A percentile compares a stretch with the other conserved stretches of the same genome.
These are phyloP conservation scores for Agapornis canus DNA, from an alignment of 2,797 vertebrate genomes.

Conservation along the genomic window DNA sequence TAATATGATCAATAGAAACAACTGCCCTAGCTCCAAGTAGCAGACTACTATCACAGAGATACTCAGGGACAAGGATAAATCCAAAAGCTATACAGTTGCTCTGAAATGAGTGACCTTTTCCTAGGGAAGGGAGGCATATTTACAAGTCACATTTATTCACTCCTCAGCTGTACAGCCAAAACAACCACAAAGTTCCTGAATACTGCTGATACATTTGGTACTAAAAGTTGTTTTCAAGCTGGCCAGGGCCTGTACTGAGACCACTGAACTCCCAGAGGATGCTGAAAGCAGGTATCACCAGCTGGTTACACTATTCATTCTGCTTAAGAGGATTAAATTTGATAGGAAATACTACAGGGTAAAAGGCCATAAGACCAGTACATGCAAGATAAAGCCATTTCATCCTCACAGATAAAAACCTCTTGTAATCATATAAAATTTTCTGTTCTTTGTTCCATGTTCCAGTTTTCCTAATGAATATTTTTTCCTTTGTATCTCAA, in stretches of 20 bases:
- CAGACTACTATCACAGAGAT: neutral
- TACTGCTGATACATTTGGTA: neutral
- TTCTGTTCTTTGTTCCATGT: neutral
- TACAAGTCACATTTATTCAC: neutral
- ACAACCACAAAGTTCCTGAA: neutral
- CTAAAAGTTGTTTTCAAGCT: neutral
- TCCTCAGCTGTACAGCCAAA: neutral
- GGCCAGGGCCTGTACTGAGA: neutral
- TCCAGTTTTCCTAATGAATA: neutral
- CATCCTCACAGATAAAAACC: neutral
- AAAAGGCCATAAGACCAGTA: neutral
- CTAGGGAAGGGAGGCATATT: neutral
- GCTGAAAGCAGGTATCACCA: neutral
- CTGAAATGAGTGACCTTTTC: neutral
- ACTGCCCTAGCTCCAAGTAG: neutral
- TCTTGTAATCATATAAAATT: neutral
- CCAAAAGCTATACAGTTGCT: neutral
- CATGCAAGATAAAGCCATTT: neutral
- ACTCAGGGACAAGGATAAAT: neutral
- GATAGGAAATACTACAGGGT: neutral
- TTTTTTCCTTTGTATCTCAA: neutral
- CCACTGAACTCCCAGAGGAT: neutral
- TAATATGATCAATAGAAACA: neutral
- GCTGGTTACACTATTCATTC: neutral
- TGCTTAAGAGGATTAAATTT: neutral